Evolutionary conservation across 2,888 invertebrate genomes (phyloP).

Genomic region (Magallana nippona): DNA sequence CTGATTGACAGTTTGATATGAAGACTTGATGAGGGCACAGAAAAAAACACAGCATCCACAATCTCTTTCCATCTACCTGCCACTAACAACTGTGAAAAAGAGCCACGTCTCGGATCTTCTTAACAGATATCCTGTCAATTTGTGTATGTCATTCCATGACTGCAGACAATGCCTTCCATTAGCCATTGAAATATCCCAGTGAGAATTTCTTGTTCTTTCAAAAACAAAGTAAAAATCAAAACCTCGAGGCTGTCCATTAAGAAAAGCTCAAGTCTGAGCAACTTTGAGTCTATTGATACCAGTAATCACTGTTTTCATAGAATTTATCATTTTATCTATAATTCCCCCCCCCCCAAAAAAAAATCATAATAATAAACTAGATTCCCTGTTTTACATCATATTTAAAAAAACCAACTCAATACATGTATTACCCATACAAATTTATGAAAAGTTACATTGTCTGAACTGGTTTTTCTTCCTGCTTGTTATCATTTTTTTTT

Average conservation of each 20-base stretch:
- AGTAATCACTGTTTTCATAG: not conserved
- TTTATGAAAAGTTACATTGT: no score
- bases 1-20: constrained; percentile 47
- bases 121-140: constrained; percentile 32
- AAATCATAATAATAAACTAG: not conserved
- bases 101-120: constrained; percentile 32
- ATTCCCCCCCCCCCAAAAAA: not conserved
- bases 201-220: constrained; percentile 13
- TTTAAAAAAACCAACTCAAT: no score
- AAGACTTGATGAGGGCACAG: constrained; percentile 38
- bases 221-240: constrained; percentile 16
- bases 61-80: constrained; percentile 43
- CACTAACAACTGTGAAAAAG: constrained; percentile 47
- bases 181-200: constrained; percentile 25
- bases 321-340: not conserved
- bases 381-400: no score
- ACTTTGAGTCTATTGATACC: no score
- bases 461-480: no score
- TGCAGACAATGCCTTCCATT: constrained; percentile 29
- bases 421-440: no score
- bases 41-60: constrained; percentile 43
- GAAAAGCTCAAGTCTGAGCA: not conserved
- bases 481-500: no score
- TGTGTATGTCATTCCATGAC: constrained; percentile 12
- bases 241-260: constrained; percentile 1